Conservation (phyloP, 2,113 vertebrate species). For the Symphodus melops region DNA sequence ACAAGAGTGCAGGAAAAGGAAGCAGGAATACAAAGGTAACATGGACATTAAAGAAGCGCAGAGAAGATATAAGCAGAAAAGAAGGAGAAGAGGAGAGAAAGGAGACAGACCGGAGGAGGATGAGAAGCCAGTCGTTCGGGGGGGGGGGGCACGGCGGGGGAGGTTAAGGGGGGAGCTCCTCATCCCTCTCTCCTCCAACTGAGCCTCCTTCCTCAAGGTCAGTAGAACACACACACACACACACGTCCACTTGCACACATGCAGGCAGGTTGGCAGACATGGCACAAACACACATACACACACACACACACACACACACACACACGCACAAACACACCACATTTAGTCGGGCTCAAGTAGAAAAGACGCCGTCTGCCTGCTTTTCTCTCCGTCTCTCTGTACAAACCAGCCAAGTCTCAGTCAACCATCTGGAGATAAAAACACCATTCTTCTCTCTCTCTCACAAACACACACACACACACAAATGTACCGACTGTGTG, state of each 20-base stretch:
- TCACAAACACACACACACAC: conserved; percentile 24
- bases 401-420: conserved; percentile 72
- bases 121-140: conserved; percentile 65
- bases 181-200: conserved; percentile 76
- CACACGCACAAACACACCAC: conserved; percentile 45
- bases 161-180: conserved; percentile 34
- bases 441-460: conserved; percentile 57
- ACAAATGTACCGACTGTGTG: conserved; percentile 47
- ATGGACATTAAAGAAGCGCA: not conserved
- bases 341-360: conserved; percentile 64
- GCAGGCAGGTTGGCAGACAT: conserved; percentile 40
- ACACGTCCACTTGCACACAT: conserved; percentile 42
- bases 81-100: conserved; percentile 21
- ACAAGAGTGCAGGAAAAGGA: not conserved
- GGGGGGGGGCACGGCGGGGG: conserved; percentile 63
- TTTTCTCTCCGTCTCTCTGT: conserved; percentile 73
- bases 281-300: conserved; percentile 24
- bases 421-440: conserved; percentile 77
- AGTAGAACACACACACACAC: conserved; percentile 57
- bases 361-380: conserved; percentile 72
- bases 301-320: conserved; percentile 19
- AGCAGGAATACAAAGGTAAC: too few relatives aligned
- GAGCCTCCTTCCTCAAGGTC: conserved; percentile 83
- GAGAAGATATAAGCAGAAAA: not conserved
- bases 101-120: conserved; percentile 60